Base-by-base conservation (phyloP, 2,113 vertebrate genomes). In the Redunca redunca region DNA sequence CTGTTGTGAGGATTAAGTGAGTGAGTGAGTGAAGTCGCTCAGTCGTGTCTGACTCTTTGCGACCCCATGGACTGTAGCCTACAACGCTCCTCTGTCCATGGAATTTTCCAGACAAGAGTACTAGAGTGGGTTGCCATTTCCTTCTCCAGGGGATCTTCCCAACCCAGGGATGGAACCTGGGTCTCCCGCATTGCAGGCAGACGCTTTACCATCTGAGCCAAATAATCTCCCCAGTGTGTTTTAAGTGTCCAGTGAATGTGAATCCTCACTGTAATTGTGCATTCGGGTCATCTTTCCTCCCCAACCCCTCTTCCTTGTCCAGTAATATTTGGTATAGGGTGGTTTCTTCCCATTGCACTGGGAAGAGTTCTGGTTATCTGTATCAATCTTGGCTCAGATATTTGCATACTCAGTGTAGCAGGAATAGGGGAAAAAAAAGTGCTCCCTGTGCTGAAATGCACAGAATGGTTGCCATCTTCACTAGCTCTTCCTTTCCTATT, bases 381-480 rank as follows among this genome's bases (percentile, higher is more conserved):
- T 81, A 46, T 74, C 97, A 97, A 96, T 26, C 60, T 94, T 55
- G 86, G 43, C 82, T 96, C 92, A 96, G 30, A 57, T 94, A 96
- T 97, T 93, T 94, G 85, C 95, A 87, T 77, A 93, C 94, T 98
- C 95, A 74, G 95, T 57, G 97, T 94, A 96, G 94, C 93, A 52
- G 95, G 97, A 98, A 90, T 58, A 4, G 88, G 86, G 88, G 80
- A 77, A 94, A 93, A 12, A 62, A 89, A 36, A 83, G n/a, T 4
- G 17, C 57, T 5, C 83, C 95, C 30, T 67, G 67, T 13, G 60
- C 2, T 64, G 94, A 97, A 97, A 97, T 93, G 58, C 90, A 96
- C 17, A 97, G 96, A 94, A 95, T 64, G 62, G 87, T 93, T 13
- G 96, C 97, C 96, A 40, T 96, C 97, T 98, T 98, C 96, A 93